Base-by-base conservation (phyloP, 2,797 vertebrate species). In the Mastacembelus armatus region DNA sequence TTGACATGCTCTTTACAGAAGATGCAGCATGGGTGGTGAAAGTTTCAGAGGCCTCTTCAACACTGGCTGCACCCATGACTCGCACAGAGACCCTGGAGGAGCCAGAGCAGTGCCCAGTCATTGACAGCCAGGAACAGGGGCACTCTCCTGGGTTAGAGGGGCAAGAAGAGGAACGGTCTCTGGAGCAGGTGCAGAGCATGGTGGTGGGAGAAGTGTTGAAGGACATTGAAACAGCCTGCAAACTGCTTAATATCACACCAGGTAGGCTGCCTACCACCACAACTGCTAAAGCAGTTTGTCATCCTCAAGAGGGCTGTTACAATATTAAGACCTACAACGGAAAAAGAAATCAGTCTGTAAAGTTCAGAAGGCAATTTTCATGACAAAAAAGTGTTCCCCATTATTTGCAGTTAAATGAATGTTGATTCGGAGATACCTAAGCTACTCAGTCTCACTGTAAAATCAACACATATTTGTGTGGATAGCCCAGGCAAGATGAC, bases 131-230 rank as follows among this genome's bases (percentile, higher is more conserved):
- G 70, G 96, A 94, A 2, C 82, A 94, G 78, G 94, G 95, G n/a
- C 90, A 95, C 58, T 94, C 93, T 10, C 90, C 94, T 2, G 92
- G 92, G 24, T 85, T 96, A 70, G 94, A 96, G 64, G 93, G 94
- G 8, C 94, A 95, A 7, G 92, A 96, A 85, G 97, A 96, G 85
- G 96, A 98, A 65, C 94, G 94, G 9, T 98, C 97, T 0, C 89
- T 99, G 91, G 98, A 99, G 89, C 96, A 99, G 92, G 96, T 99
- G 81, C 97, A 99, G 90, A 97, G 95, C 88, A 95, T 99, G 95
- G 98, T 99, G 81, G 95, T 99, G 71, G 96, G 96, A 0, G 98
- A 99, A 68, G 98, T 99, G 75, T 94, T 99, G 64, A 99, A 98
- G 92, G 98, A 99, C 91, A 97, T 99, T 8, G 97, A 98, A 89